These are phyloP conservation scores for Sebastes oblongus DNA, from an alignment of 2,797 vertebrate species.

Conservation along the genomic window DNA sequence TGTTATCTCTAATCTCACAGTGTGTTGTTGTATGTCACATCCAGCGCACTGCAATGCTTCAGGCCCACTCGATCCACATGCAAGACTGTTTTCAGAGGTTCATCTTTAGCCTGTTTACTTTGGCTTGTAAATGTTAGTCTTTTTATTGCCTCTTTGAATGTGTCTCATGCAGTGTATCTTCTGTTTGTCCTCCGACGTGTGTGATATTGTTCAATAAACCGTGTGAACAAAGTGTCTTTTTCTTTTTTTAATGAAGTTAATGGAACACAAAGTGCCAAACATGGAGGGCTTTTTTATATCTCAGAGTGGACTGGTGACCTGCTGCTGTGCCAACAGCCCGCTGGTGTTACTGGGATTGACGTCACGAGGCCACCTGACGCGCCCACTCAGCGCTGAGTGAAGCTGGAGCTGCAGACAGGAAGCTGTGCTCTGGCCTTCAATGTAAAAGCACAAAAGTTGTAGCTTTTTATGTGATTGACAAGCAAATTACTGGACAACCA, in stretches of 20 bases:
- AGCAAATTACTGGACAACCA: not conserved
- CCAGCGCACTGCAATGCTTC: conserved; percentile 61
- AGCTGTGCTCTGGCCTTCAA: not conserved
- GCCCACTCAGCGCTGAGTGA: conserved; percentile 20
- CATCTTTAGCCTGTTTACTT: conserved; percentile 56
- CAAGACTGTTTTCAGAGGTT: conserved; percentile 57
- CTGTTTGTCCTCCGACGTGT: conserved; percentile 75
- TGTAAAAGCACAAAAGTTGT: conserved; percentile 37
- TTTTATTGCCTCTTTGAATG: conserved; percentile 67
- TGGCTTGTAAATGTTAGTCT: conserved; percentile 70
- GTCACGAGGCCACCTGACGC: conserved; percentile 75
- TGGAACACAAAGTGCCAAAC: conserved; percentile 32
- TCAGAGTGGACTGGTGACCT: conserved; percentile 46
- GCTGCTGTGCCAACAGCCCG: conserved; percentile 41
- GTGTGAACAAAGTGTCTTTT: conserved; percentile 64
- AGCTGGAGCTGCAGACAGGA: conserved; percentile 10
- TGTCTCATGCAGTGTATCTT: conserved; percentile 73
- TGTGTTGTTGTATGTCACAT: conserved; percentile 56
- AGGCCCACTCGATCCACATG: conserved; percentile 30
- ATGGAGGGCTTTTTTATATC: conserved; percentile 47
- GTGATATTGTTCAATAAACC: conserved; percentile 80
- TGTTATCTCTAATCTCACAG: conserved; percentile 44
- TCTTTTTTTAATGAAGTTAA: conserved; percentile 7
- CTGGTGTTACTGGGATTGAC: conserved; percentile 63
- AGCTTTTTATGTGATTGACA: not conserved